Evolutionary conservation across 1,140 invertebrate genomes (phyloP).

Genomic region (Telenomus remus): DNA sequence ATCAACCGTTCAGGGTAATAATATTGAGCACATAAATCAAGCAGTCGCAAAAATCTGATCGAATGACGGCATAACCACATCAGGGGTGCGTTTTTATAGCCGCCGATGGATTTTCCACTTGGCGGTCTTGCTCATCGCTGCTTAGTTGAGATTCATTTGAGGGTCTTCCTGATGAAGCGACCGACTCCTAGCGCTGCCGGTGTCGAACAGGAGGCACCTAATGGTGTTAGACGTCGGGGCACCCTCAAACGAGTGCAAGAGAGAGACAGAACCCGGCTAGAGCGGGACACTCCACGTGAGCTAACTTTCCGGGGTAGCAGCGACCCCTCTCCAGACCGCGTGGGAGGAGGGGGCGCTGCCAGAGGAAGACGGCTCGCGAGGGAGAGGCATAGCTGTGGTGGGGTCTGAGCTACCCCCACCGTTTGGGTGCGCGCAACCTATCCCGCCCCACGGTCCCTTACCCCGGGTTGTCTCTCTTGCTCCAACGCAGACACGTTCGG

Average conservation of each 20-base stretch:
- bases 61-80: too few relatives aligned
- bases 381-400: conserved; percentile 29
- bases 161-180: conserved; percentile 49
- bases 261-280: conserved; percentile 9
- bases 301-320: conserved; percentile 60
- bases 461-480: conserved; percentile 24
- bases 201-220: conserved; percentile 55
- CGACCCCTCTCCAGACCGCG: conserved; percentile 22
- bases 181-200: conserved; percentile 40
- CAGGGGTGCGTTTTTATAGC: conserved; percentile 38
- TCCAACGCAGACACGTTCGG: conserved; percentile 35
- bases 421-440: conserved; percentile 21
- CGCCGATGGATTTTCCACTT: conserved; percentile 17
- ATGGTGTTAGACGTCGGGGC: conserved; percentile 52
- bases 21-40: too few relatives aligned
- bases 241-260: conserved; percentile 30
- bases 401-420: conserved; percentile 38
- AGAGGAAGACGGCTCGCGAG: conserved; percentile 30
- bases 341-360: conserved; percentile 4
- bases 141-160: conserved; percentile 46
- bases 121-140: conserved; percentile 29
- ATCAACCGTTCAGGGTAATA: too few relatives aligned
- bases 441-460: conserved; percentile 24
- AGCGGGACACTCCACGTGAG: conserved; percentile 27
- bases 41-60: too few relatives aligned